A percentile compares a stretch with the other conserved stretches of the same genome.
Conservation (phyloP, 2,888 invertebrate genomes). For the Platycheirus rosarum region DNA sequence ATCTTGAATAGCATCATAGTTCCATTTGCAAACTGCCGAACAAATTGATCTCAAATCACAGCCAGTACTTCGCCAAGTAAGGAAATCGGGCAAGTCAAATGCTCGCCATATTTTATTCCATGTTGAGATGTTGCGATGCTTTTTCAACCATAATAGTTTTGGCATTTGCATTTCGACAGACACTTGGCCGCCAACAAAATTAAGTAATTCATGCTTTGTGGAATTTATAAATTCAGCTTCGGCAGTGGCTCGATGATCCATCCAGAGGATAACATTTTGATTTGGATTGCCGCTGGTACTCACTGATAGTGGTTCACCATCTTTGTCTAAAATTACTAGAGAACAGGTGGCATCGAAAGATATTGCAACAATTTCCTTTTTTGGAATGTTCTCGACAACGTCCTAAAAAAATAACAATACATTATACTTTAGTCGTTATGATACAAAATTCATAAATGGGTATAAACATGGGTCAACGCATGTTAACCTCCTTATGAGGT, state of each 20-base stretch:
- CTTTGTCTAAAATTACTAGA: slow-evolving; percentile 89
- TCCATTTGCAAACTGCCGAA: slow-evolving; percentile 97
- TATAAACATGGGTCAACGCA: no score
- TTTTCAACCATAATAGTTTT: slow-evolving; percentile 96
- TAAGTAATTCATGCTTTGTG: slow-evolving; percentile 88
- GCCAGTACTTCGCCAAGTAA: slow-evolving; percentile 96
- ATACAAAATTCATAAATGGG: no score
- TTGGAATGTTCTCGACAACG: slow-evolving; percentile 84
- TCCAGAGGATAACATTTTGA: slow-evolving; percentile 94
- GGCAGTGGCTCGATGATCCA: slow-evolving; percentile 93
- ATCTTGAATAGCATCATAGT: slow-evolving; percentile 88
- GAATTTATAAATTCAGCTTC: slow-evolving; percentile 92
- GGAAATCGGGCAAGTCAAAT: slow-evolving; percentile 96
- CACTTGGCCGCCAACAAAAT: slow-evolving; percentile 95
- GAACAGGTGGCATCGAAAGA: slow-evolving; percentile 99
- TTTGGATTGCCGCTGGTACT: slow-evolving; percentile 87
- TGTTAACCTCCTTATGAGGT: no score
- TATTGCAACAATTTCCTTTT: slow-evolving; percentile 89
- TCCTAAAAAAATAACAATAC: slow-evolving; percentile 83
- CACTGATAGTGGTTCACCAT: slow-evolving; percentile 88
- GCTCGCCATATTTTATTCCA: slow-evolving; percentile 90
- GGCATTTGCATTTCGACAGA: slow-evolving; percentile 99
- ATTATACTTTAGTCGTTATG: no score
- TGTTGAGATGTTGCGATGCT: slow-evolving; percentile 85
- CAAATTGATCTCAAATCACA: slow-evolving; percentile 92